phyloP scores from a whole-genome alignment of 1,140 invertebrate species.

The Apis laboriosa region DNA sequence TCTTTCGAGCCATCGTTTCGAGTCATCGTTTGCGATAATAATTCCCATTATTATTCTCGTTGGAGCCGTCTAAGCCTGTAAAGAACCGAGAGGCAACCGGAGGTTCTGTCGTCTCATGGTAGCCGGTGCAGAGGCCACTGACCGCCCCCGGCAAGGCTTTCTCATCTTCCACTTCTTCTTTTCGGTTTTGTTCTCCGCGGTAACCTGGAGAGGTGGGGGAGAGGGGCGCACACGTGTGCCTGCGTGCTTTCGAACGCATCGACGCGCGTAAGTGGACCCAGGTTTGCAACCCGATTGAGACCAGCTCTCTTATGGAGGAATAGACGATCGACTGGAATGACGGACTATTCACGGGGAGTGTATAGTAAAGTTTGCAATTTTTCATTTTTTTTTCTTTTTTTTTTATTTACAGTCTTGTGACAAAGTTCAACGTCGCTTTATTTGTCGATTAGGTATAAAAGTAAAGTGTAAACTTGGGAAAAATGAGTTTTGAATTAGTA shows the following conservation, averaged over 20 bases:
- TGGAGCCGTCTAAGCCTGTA: slow-evolving; percentile 18
- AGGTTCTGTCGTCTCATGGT: slow-evolving; percentile 51
- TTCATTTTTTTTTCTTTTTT: not conserved
- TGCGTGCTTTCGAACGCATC: slow-evolving; percentile 35
- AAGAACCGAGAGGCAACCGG: slow-evolving; percentile 19
- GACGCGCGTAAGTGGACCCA: slow-evolving; percentile 21
- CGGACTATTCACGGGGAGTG: not conserved
- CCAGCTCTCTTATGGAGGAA: slow-evolving; percentile 38
- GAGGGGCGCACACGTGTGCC: slow-evolving; percentile 41
- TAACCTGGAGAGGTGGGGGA: not conserved
- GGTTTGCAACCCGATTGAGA: slow-evolving; percentile 26
- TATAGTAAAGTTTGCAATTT: not conserved
- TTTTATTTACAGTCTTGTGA: not conserved
- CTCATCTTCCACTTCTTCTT: slow-evolving; percentile 60
- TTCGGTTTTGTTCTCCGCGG: slow-evolving; percentile 58
- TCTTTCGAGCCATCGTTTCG: not conserved
- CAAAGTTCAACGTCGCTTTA: not conserved
- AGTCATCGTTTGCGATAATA: slow-evolving; percentile 44
- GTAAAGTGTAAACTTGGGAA: no score
- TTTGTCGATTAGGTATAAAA: not conserved
- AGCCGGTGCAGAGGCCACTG: slow-evolving; percentile 75
- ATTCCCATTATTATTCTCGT: slow-evolving; percentile 59
- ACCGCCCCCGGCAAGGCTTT: slow-evolving; percentile 77
- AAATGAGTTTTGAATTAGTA: not conserved
- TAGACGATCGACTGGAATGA: slow-evolving; percentile 21